Evolutionary conservation across 2,888 invertebrate genomes (phyloP).

Genomic region (Scaptodrosophila latifasciaeformis): DNA sequence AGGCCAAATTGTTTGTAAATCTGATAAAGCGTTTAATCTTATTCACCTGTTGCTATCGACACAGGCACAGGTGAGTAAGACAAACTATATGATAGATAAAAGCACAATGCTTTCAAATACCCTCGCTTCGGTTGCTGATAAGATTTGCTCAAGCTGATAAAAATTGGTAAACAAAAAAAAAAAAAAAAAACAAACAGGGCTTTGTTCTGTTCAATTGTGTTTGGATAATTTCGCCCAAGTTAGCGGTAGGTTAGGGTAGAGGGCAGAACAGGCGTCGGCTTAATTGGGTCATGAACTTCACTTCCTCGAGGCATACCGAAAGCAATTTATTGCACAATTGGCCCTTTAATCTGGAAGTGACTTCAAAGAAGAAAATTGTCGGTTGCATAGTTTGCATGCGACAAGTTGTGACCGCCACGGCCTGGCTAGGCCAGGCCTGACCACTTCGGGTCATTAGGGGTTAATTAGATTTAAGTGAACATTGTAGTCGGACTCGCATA

Average conservation of each 20-base stretch:
- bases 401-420: conserved; percentile 11
- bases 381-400: conserved; percentile 55
- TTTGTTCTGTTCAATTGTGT: too few species aligned
- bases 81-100: conserved; percentile 51
- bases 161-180: conserved; percentile 3
- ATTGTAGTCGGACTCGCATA: conserved; percentile 35
- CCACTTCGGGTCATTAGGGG: conserved; percentile 65
- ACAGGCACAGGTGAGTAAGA: conserved; percentile 50
- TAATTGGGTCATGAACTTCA: conserved; percentile 58
- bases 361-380: conserved; percentile 40
- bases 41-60: conserved; percentile 60
- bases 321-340: conserved; percentile 33
- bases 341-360: conserved; percentile 1
- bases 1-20: too few species aligned
- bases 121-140: conserved; percentile 46
- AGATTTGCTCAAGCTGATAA: conserved; percentile 44
- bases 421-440: conserved; percentile 49
- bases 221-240: too few species aligned
- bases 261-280: conserved; percentile 39
- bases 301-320: not conserved
- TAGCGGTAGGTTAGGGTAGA: conserved; percentile 60
- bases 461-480: conserved; percentile 71
- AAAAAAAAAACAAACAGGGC: too few species aligned
- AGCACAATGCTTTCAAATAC: conserved; percentile 18
- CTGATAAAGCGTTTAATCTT: too few species aligned